Conservation (phyloP, 2,888 invertebrate species). For the Nomada ferruginata region DNA sequence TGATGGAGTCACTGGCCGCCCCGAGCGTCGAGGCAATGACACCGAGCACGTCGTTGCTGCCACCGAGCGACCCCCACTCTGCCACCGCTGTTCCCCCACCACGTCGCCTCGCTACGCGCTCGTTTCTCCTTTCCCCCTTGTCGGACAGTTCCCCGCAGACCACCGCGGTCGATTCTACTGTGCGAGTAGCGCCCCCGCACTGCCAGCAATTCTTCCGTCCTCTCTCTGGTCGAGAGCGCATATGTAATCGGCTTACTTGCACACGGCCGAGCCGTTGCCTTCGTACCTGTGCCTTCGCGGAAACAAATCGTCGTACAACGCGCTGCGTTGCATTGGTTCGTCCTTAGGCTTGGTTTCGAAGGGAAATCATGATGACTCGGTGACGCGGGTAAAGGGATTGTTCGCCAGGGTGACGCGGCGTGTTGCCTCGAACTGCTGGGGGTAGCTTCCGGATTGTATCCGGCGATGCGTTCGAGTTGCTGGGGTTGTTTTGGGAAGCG, state of each 20-base stretch:
- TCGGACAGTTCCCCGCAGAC: background rate
- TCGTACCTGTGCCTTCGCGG: constrained; percentile 30
- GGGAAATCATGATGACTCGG: constrained; percentile 6
- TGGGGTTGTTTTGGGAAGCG: constrained; percentile 18
- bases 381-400: background rate
- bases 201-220: constrained; percentile 20
- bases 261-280: constrained; percentile 50
- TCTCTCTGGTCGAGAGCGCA: constrained; percentile 37
- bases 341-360: background rate
- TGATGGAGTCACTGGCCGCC: constrained; percentile 85
- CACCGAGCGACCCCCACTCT: constrained; percentile 65
- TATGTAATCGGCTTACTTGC: constrained; percentile 60
- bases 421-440: background rate
- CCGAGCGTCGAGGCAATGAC: constrained; percentile 84
- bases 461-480: background rate
- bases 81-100: constrained; percentile 28
- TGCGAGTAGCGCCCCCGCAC: constrained; percentile 20
- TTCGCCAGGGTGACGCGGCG: constrained; percentile 7
- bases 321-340: background rate
- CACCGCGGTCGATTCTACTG: constrained; percentile 4
- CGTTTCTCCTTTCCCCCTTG: constrained; percentile 32
- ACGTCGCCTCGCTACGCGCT: constrained; percentile 20
- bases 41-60: constrained; percentile 79
- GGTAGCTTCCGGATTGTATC: background rate
- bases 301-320: constrained; percentile 30